Conservation (phyloP, 2,113 vertebrate genomes). For the Oceanodroma tethys region DNA sequence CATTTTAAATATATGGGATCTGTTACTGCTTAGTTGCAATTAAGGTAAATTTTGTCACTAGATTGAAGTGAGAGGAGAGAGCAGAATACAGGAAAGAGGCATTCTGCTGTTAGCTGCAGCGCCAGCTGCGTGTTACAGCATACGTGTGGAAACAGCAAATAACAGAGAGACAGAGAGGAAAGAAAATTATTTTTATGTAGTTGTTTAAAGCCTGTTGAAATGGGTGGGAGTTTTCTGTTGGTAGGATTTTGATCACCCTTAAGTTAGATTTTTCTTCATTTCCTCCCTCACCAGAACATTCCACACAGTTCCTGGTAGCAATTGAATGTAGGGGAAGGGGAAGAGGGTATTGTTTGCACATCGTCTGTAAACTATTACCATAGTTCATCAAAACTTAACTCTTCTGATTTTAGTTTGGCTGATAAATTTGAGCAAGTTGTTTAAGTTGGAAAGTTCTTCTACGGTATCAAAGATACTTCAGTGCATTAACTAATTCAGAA, state of each 20-base stretch:
- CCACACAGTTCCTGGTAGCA: background rate
- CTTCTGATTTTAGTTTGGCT: slow-evolving; percentile 23
- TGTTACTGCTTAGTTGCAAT: background rate
- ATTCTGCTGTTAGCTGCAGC: background rate
- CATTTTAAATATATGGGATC: background rate
- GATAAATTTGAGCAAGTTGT: slow-evolving; percentile 14
- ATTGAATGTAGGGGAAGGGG: background rate
- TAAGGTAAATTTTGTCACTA: background rate
- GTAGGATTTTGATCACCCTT: background rate
- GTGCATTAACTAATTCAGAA: slow-evolving; percentile 8
- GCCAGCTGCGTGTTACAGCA: background rate
- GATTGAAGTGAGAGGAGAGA: background rate
- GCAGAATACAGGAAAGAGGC: background rate
- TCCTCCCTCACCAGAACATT: background rate
- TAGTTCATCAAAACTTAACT: slow-evolving; percentile 25
- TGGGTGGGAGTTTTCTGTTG: background rate
- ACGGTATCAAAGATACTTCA: background rate
- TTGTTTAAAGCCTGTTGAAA: background rate
- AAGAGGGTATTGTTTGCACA: background rate
- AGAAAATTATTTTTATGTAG: background rate
- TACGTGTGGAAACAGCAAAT: background rate
- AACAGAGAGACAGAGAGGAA: background rate
- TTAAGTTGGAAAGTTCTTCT: slow-evolving; percentile 2
- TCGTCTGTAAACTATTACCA: slow-evolving; percentile 3
- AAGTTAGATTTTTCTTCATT: background rate